Evolutionary conservation across 2,888 invertebrate genomes (phyloP).

Genomic region (Sericinus montela): DNA sequence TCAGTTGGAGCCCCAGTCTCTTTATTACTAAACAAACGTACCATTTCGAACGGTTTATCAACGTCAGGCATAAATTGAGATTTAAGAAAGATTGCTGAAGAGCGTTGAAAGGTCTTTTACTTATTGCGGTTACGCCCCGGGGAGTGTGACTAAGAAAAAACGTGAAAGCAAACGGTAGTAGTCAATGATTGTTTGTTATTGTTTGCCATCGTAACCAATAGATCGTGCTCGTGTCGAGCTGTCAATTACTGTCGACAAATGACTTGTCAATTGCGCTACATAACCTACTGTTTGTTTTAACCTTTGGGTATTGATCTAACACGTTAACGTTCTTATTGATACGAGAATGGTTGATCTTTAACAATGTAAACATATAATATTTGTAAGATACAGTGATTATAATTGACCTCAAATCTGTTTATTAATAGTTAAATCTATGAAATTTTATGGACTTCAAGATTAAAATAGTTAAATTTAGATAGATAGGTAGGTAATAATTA

Average conservation of each 20-base stretch:
- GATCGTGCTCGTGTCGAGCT: slow-evolving; percentile 22
- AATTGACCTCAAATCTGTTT: no score
- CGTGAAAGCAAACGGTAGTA: slow-evolving; percentile 46
- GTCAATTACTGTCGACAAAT: slow-evolving; percentile 16
- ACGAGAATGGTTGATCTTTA: slow-evolving; percentile 10
- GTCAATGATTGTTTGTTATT: slow-evolving; percentile 45
- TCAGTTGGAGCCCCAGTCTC: slow-evolving; percentile 29
- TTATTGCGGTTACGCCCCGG: slow-evolving; percentile 43
- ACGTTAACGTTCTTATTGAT: slow-evolving; percentile 13
- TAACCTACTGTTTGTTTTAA: slow-evolving; percentile 13
- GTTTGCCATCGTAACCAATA: slow-evolving; percentile 44
- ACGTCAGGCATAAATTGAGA: slow-evolving; percentile 17
- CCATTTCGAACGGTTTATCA: not conserved
- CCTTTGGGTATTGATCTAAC: slow-evolving; percentile 1
- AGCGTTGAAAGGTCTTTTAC: slow-evolving; percentile 49
- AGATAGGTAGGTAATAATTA: no score
- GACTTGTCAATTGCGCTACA: slow-evolving; percentile 15
- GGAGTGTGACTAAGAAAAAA: slow-evolving; percentile 43
- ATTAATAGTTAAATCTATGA: no score
- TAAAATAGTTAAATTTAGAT: no score
- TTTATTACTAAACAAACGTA: no score
- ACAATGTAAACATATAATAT: not conserved
- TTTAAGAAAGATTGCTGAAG: slow-evolving; percentile 23
- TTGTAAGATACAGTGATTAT: no score
- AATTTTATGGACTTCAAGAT: no score